phyloP scores from a whole-genome alignment of 1,140 invertebrate species.

The Tenebrio molitor region DNA sequence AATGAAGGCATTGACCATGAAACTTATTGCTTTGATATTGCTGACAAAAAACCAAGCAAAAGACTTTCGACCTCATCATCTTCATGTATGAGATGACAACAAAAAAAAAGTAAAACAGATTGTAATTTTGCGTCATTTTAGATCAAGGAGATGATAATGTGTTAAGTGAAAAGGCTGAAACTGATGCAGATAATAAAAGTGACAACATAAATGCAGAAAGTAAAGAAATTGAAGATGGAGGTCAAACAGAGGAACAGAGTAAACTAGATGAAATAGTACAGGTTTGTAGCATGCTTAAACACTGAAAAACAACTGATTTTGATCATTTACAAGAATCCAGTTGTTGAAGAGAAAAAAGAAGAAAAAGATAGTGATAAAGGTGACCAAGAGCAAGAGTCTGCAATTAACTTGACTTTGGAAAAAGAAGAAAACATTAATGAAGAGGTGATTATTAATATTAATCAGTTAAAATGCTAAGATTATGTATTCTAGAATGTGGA shows the following conservation, averaged over 20 bases:
- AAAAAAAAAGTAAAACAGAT: not conserved
- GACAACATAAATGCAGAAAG: conserved; percentile 63
- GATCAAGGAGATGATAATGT: conserved; percentile 27
- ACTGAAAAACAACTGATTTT: not conserved
- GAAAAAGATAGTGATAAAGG: not conserved
- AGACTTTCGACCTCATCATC: conserved; percentile 37
- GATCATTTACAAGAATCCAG: not conserved
- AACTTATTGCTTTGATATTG: conserved; percentile 78
- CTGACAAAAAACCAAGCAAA: conserved; percentile 58
- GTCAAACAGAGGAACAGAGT: conserved; percentile 29
- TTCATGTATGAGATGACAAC: not conserved
- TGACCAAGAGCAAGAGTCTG: not conserved
- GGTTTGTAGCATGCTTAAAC: not conserved
- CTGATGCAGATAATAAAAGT: conserved; percentile 59
- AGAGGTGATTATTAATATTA: no score
- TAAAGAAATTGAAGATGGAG: conserved; percentile 47
- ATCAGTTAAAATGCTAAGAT: no score
- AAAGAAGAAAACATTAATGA: conserved; percentile 66
- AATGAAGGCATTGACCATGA: conserved; percentile 87
- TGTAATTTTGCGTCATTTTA: conserved; percentile 18
- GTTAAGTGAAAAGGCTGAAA: conserved; percentile 52
- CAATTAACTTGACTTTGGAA: conserved; percentile 60
- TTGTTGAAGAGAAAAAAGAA: conserved; percentile 40
- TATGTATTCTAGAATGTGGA: not conserved
- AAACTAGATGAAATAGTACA: not conserved